Conservation (phyloP, 2,888 invertebrate species). For the Amphipyra berbera region DNA sequence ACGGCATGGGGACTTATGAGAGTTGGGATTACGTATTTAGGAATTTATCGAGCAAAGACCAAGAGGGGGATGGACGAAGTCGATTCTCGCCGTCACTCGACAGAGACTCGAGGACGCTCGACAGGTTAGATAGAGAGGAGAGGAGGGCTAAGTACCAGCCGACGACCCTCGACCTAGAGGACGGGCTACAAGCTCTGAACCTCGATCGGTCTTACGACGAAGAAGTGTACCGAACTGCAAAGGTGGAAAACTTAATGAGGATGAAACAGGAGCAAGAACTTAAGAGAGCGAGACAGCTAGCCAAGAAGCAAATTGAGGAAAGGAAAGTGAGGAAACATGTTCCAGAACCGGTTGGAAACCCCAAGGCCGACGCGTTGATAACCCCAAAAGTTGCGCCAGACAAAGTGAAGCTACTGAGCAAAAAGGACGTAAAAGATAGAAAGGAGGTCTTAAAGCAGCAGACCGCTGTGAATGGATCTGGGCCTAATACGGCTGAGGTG, state of each 20-base stretch:
- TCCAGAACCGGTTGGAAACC: conserved; percentile 78
- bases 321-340: conserved; percentile 73
- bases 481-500: conserved; percentile 71
- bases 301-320: conserved; percentile 77
- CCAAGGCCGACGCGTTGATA: conserved; percentile 79
- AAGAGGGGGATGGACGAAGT: conserved; percentile 92
- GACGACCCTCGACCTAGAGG: conserved; percentile 89
- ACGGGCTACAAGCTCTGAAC: conserved; percentile 87
- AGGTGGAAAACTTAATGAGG: conserved; percentile 86
- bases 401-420: conserved; percentile 81
- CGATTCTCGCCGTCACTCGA: conserved; percentile 90
- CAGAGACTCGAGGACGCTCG: conserved; percentile 83
- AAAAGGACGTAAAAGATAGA: conserved; percentile 82
- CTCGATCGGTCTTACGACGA: conserved; percentile 85
- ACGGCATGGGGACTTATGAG: conserved; percentile 92
- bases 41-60: conserved; percentile 93
- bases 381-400: conserved; percentile 79
- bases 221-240: conserved; percentile 83
- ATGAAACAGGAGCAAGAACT: conserved; percentile 82
- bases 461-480: conserved; percentile 73
- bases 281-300: conserved; percentile 75
- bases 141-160: conserved; percentile 84
- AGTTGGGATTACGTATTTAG: conserved; percentile 95
- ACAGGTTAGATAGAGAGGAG: conserved; percentile 83
- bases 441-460: conserved; percentile 83